Base-by-base conservation (phyloP, 2,797 vertebrate species). In the Pterois miles region DNA sequence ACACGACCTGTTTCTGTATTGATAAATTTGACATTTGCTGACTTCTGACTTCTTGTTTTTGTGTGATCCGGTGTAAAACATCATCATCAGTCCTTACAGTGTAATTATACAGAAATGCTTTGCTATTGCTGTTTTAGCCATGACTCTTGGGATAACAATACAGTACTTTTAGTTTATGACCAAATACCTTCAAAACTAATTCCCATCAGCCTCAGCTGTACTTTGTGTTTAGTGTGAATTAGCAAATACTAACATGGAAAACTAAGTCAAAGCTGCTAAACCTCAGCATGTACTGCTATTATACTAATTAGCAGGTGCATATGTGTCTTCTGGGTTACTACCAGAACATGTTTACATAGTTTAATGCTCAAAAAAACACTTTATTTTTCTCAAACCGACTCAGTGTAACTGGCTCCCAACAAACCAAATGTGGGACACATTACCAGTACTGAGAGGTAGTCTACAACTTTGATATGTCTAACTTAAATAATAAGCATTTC, bases 1-100 rank as follows among this genome's bases (percentile, higher is more conserved):
- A 81, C 78, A 89, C 20, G 79, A 43, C 20, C 23, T 18, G 54
- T 80, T 83, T 75, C 63, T 81, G 58, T 71, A 58, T 68, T 25
- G 84, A 82, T 90, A 89, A 63, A 92, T 77, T 67, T 71, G 50
- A 78, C 63, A 77, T 71, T 81, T 85, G 34, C 27, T 36, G 31
- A 80, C 48, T 22, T 72, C 18, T 54, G 27, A 4, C 34, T 34
- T 5, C 3, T 31, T 27, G 11, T 31, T 59, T 54, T 78, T 58
- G 13, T 79, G 3, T 50, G n/a, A 50, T 40, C 14, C 0, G 10
- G 22, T 67, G 13, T 11, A 38, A 62, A 71, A 34, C 4, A 0
- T 18, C 5, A 40, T 68, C 14, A 40, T 43, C 34, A 20, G 36
- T 2, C 10, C 14, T 56, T 16, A 31, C 5, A 27, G 13, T 8